phyloP scores from a whole-genome alignment of 2,113 vertebrate species.

The Forbesichthys papilliferus region DNA sequence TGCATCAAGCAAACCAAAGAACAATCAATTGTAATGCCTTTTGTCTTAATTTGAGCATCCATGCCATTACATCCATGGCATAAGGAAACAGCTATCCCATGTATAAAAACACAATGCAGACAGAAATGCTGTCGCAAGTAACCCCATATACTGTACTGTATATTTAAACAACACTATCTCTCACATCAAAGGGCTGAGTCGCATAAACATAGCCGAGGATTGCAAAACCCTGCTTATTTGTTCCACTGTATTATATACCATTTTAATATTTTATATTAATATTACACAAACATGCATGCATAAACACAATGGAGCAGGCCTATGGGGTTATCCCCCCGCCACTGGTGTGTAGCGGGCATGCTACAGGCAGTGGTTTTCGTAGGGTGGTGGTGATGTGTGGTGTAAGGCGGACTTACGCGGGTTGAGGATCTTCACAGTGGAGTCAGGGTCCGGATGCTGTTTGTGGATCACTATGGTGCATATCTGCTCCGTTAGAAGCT shows the following conservation, averaged over 20 bases:
- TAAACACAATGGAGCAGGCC: slow-evolving; percentile 37
- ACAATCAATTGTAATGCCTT: no score
- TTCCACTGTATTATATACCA: slow-evolving; percentile 26
- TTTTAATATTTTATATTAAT: not conserved
- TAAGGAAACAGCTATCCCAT: no score
- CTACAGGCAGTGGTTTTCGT: slow-evolving; percentile 54
- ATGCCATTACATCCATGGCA: no score
- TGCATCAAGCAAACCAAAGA: no score
- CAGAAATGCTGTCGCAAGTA: no score
- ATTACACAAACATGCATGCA: slow-evolving; percentile 56
- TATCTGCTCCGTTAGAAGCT: slow-evolving; percentile 97
- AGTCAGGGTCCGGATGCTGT: slow-evolving; percentile 97
- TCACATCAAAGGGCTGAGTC: slow-evolving; percentile 32
- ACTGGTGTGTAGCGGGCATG: slow-evolving; percentile 54
- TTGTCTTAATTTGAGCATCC: no score
- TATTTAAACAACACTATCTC: slow-evolving; percentile 13
- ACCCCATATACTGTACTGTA: no score
- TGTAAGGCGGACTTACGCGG: slow-evolving; percentile 86
- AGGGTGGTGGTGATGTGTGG: slow-evolving; percentile 19
- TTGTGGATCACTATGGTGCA: slow-evolving; percentile 98
- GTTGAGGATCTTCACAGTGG: slow-evolving; percentile 95
- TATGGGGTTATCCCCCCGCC: slow-evolving; percentile 43
- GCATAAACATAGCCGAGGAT: slow-evolving; percentile 45
- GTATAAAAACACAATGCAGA: not conserved
- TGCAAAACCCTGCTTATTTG: slow-evolving; percentile 59